A percentile compares a stretch with the other conserved stretches of the same genome.
These are phyloP conservation scores for Iphiclides podalirius DNA, from an alignment of 2,888 invertebrate species.

Conservation along the genomic window DNA sequence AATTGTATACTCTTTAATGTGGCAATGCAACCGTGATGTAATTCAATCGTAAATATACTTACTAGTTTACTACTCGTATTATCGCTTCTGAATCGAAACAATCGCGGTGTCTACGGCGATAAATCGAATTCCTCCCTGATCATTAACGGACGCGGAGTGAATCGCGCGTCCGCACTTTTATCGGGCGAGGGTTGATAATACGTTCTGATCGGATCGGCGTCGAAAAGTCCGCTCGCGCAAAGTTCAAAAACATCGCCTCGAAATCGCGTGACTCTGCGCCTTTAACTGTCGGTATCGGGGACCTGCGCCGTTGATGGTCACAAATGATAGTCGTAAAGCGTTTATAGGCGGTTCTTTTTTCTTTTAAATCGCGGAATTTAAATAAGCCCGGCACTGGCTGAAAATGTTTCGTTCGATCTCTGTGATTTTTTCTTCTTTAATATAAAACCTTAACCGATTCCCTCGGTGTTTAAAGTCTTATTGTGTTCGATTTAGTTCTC, in stretches of 20 bases:
- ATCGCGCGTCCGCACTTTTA: too few relatives aligned
- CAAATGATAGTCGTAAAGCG: slow-evolving; percentile 30
- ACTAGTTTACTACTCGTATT: too few relatives aligned
- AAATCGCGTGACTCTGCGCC: slow-evolving; percentile 61
- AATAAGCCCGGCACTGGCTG: slow-evolving; percentile 2
- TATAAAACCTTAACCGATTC: not conserved
- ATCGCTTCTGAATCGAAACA: too few relatives aligned
- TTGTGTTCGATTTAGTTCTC: not conserved
- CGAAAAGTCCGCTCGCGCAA: too few relatives aligned
- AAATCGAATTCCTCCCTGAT: too few relatives aligned
- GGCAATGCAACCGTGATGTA: too few relatives aligned
- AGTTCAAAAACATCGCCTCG: slow-evolving; percentile 58
- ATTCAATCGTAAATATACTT: too few relatives aligned
- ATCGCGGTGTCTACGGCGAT: too few relatives aligned
- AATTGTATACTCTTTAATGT: too few relatives aligned
- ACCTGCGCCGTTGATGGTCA: slow-evolving; percentile 32
- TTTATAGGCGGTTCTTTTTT: slow-evolving; percentile 4
- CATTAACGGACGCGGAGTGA: too few relatives aligned
- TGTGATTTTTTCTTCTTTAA: not conserved
- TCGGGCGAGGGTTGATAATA: too few relatives aligned
- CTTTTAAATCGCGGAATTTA: slow-evolving; percentile 14
- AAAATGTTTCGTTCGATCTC: not conserved
- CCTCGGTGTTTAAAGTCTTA: not conserved
- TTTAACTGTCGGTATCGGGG: slow-evolving; percentile 49
- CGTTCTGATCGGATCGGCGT: too few relatives aligned